phyloP scores from a whole-genome alignment of 2,888 invertebrate genomes.

The Podotricha telesiphe region DNA sequence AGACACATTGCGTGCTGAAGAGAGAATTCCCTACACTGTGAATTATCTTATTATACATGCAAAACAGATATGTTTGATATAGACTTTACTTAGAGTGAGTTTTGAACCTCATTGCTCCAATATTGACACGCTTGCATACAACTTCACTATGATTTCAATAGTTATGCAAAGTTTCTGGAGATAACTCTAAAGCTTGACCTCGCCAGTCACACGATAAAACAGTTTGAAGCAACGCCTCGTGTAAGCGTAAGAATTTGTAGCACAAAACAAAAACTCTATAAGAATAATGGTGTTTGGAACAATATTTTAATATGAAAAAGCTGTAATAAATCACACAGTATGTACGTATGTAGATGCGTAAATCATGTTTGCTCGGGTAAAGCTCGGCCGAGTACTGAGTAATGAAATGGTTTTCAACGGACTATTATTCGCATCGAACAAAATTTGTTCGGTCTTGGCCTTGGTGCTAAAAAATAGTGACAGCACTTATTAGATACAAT shows the following conservation, averaged over 20 bases:
- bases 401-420: constrained; percentile 26
- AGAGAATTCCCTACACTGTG: no score
- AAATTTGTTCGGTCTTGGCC: background rate
- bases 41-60: no score
- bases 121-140: no score
- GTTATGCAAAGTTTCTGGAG: no score
- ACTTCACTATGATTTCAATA: no score
- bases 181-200: background rate
- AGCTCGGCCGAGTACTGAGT: background rate
- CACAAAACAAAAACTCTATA: background rate
- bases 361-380: constrained; percentile 16
- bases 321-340: constrained; percentile 23
- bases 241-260: background rate
- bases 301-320: constrained; percentile 29
- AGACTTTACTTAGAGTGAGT: no score
- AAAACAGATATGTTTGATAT: no score
- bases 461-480: constrained; percentile 3
- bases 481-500: constrained; percentile 4
- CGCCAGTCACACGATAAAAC: background rate
- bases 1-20: no score
- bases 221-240: background rate
- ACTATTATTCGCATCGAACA: constrained; percentile 21
- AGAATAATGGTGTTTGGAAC: constrained; percentile 10
- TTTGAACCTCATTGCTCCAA: no score
- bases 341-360: constrained; percentile 3